These are phyloP conservation scores for Macrostomum lignano DNA, from an alignment of 1,140 invertebrate species.

Conservation along the genomic window DNA sequence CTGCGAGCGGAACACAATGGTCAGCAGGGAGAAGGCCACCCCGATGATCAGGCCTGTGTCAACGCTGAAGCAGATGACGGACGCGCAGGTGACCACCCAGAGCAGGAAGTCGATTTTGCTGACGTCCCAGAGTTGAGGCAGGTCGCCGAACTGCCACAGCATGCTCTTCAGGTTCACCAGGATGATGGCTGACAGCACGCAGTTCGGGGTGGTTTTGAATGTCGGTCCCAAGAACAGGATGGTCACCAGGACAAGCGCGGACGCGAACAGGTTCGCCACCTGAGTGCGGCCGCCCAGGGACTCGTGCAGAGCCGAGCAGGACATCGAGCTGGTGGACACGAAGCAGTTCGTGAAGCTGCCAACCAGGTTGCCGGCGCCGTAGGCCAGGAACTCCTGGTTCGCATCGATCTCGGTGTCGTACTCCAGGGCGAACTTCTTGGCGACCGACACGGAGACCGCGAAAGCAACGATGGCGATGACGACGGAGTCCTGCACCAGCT, in stretches of 20 bases:
- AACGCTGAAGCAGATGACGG: slow-evolving; percentile 51
- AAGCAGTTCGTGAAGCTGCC: slow-evolving; percentile 31
- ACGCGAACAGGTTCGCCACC: slow-evolving; percentile 29
- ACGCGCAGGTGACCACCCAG: slow-evolving; percentile 50
- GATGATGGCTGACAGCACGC: slow-evolving; percentile 57
- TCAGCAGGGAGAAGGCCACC: slow-evolving; percentile 39
- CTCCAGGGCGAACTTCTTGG: slow-evolving; percentile 58
- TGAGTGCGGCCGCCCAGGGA: slow-evolving; percentile 28
- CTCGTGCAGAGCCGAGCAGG: slow-evolving; percentile 28
- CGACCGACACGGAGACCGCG: slow-evolving; percentile 67
- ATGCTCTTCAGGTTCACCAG: slow-evolving; percentile 62
- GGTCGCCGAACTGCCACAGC: slow-evolving; percentile 47
- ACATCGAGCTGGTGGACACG: slow-evolving; percentile 31
- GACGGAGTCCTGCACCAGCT: slow-evolving; percentile 34
- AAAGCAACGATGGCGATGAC: slow-evolving; percentile 61
- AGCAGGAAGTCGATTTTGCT: slow-evolving; percentile 52
- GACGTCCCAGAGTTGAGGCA: slow-evolving; percentile 41
- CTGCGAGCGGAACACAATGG: slow-evolving; percentile 33
- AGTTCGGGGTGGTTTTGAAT: slow-evolving; percentile 30
- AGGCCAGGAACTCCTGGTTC: slow-evolving; percentile 42
- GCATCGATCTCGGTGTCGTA: slow-evolving; percentile 53
- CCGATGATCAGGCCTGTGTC: slow-evolving; percentile 47
- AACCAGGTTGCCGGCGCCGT: slow-evolving; percentile 29
- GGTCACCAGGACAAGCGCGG: slow-evolving; percentile 29
- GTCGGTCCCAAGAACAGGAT: slow-evolving; percentile 29